Base-by-base conservation (phyloP, 2,888 invertebrate species). In the Euzophera pinguis region DNA sequence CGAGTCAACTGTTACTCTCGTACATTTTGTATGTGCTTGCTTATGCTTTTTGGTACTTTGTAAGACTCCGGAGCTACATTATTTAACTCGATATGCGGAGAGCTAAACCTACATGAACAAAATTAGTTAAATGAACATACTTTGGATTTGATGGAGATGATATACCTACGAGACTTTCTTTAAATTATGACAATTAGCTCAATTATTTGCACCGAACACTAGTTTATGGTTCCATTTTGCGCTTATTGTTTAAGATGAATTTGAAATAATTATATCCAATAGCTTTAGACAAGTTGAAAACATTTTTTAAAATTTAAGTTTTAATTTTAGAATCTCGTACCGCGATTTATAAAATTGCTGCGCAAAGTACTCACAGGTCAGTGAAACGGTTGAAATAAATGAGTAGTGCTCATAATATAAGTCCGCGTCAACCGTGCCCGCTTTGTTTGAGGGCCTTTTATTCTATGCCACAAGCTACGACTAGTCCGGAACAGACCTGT, bases 401-500 rank as follows among this genome's bases (percentile, higher is more conserved):
- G 63, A 68, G 62, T 71, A 71, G 67, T 67, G 58, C 61, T 65
- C 54, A 61, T 73, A 69, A 65, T 69, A 73, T 68, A 63, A 69
- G 70, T 64, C 69, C 65, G 65, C 71, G 71, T 77, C 74, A 75
- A 72, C 69, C 66, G 73, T 69, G 57, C 60, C 55, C 72, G 76
- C 77, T 83, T 84, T 83, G 79, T 84, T 81, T 70, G 69, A 69
- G 66, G 62, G 73, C 72, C 73, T 78, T 81, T 79, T 75, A 80
- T 77, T 67, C 75, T 72, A 62, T 73, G 75, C 75, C 74, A 67
- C 71, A 69, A 39, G 39, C 39, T 10, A 39, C 39, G 9, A 72
- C 73, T 75, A 75, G 78, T 81, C 71, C 72, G 78, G 65, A 56
- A 78, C 78, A 64, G 58, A 68, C 71, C 68, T 83, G 79, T 87